A percentile compares a stretch with the other conserved stretches of the same genome.
These are phyloP conservation scores for Drosophila parvula DNA, from an alignment of 1,140 invertebrate genomes.

Conservation along the genomic window DNA sequence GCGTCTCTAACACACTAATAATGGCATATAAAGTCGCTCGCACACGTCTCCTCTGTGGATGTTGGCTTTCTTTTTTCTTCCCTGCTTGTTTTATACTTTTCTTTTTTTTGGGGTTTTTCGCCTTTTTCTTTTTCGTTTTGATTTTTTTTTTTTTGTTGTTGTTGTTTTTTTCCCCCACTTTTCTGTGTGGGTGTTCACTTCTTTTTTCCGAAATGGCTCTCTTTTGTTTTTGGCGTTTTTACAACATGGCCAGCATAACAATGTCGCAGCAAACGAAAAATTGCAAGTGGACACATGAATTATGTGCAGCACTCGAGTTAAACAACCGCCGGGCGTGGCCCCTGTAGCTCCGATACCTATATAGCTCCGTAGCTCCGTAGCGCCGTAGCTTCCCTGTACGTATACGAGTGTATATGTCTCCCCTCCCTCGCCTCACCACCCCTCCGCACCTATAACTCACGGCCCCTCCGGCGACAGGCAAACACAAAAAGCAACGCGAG, in stretches of 20 bases:
- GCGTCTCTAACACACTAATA: slow-evolving; percentile 62
- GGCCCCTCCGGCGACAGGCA: slow-evolving; percentile 45
- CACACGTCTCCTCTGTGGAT: slow-evolving; percentile 59
- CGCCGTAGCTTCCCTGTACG: background rate
- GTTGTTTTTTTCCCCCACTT: background rate
- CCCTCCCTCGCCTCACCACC: background rate
- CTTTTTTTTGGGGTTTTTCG: slow-evolving; percentile 28
- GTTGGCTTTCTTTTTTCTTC: slow-evolving; percentile 26
- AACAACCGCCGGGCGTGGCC: slow-evolving; percentile 73
- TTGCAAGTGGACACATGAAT: slow-evolving; percentile 82
- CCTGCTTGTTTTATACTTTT: slow-evolving; percentile 27
- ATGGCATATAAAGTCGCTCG: slow-evolving; percentile 75
- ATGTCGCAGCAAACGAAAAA: slow-evolving; percentile 77
- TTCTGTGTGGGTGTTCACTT: background rate
- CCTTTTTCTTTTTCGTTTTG: slow-evolving; percentile 34
- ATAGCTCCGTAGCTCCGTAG: slow-evolving; percentile 2
- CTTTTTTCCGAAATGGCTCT: slow-evolving; percentile 28
- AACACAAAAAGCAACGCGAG: slow-evolving; percentile 61
- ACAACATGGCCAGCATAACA: slow-evolving; percentile 80
- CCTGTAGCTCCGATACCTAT: slow-evolving; percentile 44
- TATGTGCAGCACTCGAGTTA: slow-evolving; percentile 82
- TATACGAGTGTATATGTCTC: background rate
- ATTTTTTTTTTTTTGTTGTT: slow-evolving; percentile 8
- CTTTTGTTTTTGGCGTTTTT: slow-evolving; percentile 79
- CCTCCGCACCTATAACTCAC: slow-evolving; percentile 2